A percentile compares a stretch with the other conserved stretches of the same genome.
Conservation (phyloP, 2,888 invertebrate genomes). For the Cantharis rustica region DNA sequence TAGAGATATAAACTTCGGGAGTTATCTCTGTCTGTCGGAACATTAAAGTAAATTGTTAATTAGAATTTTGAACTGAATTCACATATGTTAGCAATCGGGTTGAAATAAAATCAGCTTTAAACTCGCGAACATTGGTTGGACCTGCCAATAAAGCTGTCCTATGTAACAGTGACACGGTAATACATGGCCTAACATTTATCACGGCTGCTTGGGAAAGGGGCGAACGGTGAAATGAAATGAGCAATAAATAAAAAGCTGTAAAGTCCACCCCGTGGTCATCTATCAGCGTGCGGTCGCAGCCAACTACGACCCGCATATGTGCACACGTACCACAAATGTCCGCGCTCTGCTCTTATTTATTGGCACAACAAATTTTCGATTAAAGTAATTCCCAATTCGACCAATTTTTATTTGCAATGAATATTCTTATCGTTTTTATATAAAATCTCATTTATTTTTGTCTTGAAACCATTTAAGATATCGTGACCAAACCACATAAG, state of each 20-base stretch:
- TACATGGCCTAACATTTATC: constrained; percentile 53
- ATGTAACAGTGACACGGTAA: constrained; percentile 51
- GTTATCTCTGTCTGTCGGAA: neutral
- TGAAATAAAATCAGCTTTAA: constrained; percentile 48
- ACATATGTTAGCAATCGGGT: constrained; percentile 43
- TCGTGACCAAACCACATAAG: neutral
- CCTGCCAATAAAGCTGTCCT: constrained; percentile 51
- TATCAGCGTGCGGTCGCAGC: constrained; percentile 41
- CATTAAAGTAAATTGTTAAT: constrained; percentile 27
- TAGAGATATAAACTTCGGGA: neutral
- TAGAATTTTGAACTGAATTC: constrained; percentile 34
- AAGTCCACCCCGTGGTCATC: constrained; percentile 46
- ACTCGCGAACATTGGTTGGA: constrained; percentile 45
- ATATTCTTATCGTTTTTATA: neutral
- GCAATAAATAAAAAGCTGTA: constrained; percentile 54
- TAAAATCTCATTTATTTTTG: neutral
- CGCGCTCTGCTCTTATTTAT: constrained; percentile 31
- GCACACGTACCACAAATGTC: constrained; percentile 32
- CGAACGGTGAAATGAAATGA: constrained; percentile 49
- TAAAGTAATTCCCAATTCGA: constrained; percentile 23
- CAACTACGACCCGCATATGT: constrained; percentile 31
- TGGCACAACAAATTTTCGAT: constrained; percentile 29
- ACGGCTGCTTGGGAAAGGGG: constrained; percentile 37
- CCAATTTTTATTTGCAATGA: constrained; percentile 21
- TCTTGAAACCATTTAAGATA: neutral